Evolutionary conservation across 1,140 invertebrate species (phyloP), one percentile per base, ranked within the genome.

Genomic region (Acromyrmex charruanus): DNA sequence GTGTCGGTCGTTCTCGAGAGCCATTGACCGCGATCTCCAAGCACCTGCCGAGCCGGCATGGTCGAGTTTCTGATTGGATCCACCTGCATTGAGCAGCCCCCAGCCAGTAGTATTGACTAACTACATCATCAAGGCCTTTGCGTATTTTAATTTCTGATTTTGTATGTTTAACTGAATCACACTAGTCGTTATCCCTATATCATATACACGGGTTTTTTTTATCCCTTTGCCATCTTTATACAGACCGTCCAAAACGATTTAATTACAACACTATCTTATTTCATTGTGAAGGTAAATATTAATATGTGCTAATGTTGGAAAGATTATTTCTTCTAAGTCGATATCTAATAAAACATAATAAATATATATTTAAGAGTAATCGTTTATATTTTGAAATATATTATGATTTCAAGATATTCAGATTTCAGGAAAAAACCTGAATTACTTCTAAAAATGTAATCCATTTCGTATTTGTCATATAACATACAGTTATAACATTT

Each of bases 41-140:
- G 82, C 91, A 93, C 92, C 92, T 93, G 92, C 90, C 87, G 63
- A 28, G 63, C 77, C 44, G 63, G 69, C 53, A 49, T 72, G 86
- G 80, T 87, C 87, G 87, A 88, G 85, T 85, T 91, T 92, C 82
- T 91, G 90, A 92, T 93, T 92, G 91, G 89, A 90, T 92, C 77
- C 92, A 93, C 91, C 92, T 93, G 92, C 92, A 84, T 80, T 53
- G 63, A 49, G 39, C 35, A 25, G 35, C 58, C 69, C n/a, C 69
- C 59, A 25, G 55, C 49, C 44, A 53, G 53, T 28, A 49, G n/a
- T 55, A 69, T 49, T 39, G 65, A 79, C 49, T 6, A n/a, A 79
- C 44, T 18, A 16, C 31, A 58, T 25, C 25, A 55, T 28, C 63
- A 71, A 31, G 61, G 77, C 71, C n/a, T 49, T 84, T 21, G 10